A percentile compares a stretch with the other conserved stretches of the same genome.
These are phyloP conservation scores for Plectrocnemia conspersa DNA, from an alignment of 1,140 invertebrate species.

Conservation along the genomic window DNA sequence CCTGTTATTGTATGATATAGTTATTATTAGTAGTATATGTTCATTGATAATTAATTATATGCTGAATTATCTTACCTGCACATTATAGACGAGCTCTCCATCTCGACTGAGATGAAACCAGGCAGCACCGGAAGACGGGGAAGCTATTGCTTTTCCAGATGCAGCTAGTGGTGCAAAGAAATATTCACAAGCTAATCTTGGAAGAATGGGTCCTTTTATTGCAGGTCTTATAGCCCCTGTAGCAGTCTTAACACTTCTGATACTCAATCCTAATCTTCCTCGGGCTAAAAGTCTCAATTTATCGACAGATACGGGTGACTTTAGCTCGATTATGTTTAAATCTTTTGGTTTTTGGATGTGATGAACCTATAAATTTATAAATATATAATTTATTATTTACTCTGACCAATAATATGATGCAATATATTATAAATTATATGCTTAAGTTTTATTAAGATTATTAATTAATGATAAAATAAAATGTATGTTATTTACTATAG, in stretches of 20 bases:
- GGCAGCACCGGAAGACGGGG: slow-evolving; percentile 58
- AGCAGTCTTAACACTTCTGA: slow-evolving; percentile 2
- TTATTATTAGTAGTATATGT: neutral
- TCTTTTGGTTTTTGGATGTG: slow-evolving; percentile 66
- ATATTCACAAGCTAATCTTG: slow-evolving; percentile 72
- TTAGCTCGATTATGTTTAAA: slow-evolving; percentile 68
- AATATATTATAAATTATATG: too few species aligned
- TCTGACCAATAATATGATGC: too few species aligned
- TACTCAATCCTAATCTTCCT: slow-evolving; percentile 61
- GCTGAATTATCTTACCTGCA: slow-evolving; percentile 50
- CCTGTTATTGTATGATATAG: slow-evolving; percentile 40
- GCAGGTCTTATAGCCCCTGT: slow-evolving; percentile 58
- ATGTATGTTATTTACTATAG: neutral
- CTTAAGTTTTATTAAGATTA: too few species aligned
- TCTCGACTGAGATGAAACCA: slow-evolving; percentile 74
- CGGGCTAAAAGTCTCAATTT: slow-evolving; percentile 67
- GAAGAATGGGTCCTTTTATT: slow-evolving; percentile 62
- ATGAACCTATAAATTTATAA: slow-evolving; percentile 30
- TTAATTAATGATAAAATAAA: slow-evolving; percentile 10
- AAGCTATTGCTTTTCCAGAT: slow-evolving; percentile 40
- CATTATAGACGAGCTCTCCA: slow-evolving; percentile 68
- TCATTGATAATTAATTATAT: neutral
- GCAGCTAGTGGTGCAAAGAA: slow-evolving; percentile 65
- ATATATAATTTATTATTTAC: slow-evolving; percentile 7
- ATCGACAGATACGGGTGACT: slow-evolving; percentile 63